Base-by-base conservation (phyloP, 1,140 invertebrate species). In the Bradysia coprophila region DNA sequence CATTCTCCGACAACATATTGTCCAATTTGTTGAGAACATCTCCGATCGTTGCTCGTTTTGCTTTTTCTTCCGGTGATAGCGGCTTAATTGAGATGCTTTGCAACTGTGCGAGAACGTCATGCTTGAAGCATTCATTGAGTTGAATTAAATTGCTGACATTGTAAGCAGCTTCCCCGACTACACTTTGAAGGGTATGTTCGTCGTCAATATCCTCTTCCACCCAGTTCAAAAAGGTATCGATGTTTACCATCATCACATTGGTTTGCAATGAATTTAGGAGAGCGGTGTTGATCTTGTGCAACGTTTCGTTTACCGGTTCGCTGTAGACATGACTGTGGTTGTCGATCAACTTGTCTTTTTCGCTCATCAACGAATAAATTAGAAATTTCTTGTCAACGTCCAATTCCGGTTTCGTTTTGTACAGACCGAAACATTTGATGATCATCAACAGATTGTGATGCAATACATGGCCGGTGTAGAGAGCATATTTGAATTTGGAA, bases 171-270 rank as follows among this genome's bases (percentile, higher is more conserved):
- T 41, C 42, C 13, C 49, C 49, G 22, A 51, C 43, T 8, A 38
- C 31, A 4, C 38, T 33, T 32, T 59, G 56, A 15, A 56, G 38
- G 24, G 36, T 45, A 4, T 42, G 38, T 16, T 49, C 45, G 9
- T 50, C 28, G 4, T 43, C 10, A 15, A 44, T 45, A 48, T 19
- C 38, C 9, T 54, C 9, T 22, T 57, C 56, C 11, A 48, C 40
- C 56, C 56, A 59, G 21, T 43, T 20, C 49, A 59, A 49, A 21
- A 48, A 59, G 2, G 43, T 43, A 16, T 51, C 47, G 4, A 58
- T 46, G 20, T 49, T 49, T 1, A 59, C 43, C 1, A 40, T n/a
- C 37, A 50, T 43, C 8, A 58, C 38, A 18, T 52, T 31, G 1
- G 48, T 42, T 42, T 59, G 51, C 22, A 59, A n/a, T 1, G 44